phyloP scores from a whole-genome alignment of 2,797 vertebrate species.

The Parambassis ranga region DNA sequence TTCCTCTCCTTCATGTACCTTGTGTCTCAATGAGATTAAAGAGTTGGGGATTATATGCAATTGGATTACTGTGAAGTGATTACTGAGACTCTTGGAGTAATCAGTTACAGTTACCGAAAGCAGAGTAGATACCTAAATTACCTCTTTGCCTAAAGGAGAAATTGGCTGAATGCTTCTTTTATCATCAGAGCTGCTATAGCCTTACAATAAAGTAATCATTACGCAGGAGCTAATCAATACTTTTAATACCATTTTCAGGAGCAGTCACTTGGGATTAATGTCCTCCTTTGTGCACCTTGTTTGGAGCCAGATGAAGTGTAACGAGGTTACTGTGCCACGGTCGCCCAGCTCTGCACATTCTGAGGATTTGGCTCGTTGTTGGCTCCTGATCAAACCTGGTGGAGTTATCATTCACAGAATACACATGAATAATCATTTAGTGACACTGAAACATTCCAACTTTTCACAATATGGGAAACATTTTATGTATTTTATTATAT shows the following conservation, averaged over 20 bases:
- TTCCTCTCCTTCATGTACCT: conserved; percentile 40
- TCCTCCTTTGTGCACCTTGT: background rate
- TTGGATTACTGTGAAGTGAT: conserved; percentile 46
- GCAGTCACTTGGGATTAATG: background rate
- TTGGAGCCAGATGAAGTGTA: background rate
- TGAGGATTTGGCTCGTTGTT: too few species aligned
- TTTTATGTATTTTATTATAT: too few species aligned
- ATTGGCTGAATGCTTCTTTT: background rate
- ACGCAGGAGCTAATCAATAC: background rate
- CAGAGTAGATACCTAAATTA: background rate
- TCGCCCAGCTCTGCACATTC: too few species aligned
- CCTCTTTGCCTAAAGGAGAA: background rate
- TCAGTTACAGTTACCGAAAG: conserved; percentile 35
- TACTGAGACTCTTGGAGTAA: conserved; percentile 27
- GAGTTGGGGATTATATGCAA: conserved; percentile 42
- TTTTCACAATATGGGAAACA: too few species aligned
- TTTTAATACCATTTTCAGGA: too few species aligned
- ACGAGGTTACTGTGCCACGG: background rate
- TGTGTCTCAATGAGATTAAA: conserved; percentile 53
- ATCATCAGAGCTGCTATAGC: background rate
- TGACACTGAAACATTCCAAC: too few species aligned
- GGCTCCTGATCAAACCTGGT: too few species aligned
- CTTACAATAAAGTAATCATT: background rate
- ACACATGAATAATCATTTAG: too few species aligned
- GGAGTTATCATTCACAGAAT: too few species aligned